These are phyloP conservation scores for Thalpophila matura DNA, from an alignment of 2,888 invertebrate genomes.

Conservation along the genomic window DNA sequence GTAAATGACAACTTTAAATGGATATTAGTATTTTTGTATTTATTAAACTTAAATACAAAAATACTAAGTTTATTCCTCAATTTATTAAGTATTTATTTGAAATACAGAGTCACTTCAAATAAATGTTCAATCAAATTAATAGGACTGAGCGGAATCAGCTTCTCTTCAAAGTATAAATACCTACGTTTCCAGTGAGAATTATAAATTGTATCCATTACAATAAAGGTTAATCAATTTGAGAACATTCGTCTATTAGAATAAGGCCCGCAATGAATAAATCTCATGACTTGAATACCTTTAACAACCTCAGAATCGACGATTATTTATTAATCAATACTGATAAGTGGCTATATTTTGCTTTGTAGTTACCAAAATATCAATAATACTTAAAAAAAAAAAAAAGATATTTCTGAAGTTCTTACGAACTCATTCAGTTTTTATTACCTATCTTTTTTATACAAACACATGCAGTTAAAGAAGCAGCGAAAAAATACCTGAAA, in stretches of 20 bases:
- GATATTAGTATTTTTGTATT: too few species aligned
- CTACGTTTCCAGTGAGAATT: conserved; percentile 20
- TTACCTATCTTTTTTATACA: too few species aligned
- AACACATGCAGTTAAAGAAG: too few species aligned
- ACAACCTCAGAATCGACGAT: too few species aligned
- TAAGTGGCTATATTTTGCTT: neutral
- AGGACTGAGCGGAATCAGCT: conserved; percentile 21
- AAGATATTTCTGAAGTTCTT: too few species aligned
- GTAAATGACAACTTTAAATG: too few species aligned
- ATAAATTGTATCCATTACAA: conserved; percentile 50
- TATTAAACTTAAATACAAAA: conserved; percentile 3
- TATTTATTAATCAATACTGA: conserved; percentile 1
- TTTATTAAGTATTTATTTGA: neutral
- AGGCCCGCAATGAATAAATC: neutral
- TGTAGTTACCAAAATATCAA: too few species aligned
- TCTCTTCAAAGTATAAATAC: conserved; percentile 33
- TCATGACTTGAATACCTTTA: neutral
- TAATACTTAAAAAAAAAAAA: too few species aligned
- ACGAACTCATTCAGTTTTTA: too few species aligned
- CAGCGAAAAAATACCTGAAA: neutral
- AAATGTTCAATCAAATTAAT: conserved; percentile 34
- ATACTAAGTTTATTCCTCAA: neutral
- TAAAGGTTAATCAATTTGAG: conserved; percentile 30
- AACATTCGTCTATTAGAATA: conserved; percentile 3
- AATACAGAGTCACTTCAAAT: conserved; percentile 1